Evolutionary conservation across 53 echinoderm and acorn worm species (phyloP), one percentile per base, ranked within the genome.

Genomic region (Patiria pectinifera): DNA sequence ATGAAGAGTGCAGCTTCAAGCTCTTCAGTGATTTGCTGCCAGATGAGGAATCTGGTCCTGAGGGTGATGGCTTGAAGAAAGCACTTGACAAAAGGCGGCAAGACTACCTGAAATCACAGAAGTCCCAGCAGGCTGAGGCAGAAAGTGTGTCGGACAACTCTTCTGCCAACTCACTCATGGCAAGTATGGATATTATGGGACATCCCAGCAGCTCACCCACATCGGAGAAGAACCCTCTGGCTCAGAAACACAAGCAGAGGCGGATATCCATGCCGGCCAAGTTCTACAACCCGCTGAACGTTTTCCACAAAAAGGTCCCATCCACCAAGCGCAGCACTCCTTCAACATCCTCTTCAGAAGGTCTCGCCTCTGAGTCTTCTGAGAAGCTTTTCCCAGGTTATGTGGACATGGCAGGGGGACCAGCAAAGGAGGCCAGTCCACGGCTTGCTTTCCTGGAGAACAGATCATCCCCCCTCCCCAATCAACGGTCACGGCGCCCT

Each of bases 281-380:
- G 71, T 91, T 92, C 58, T 87, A 92, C 85, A 92, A 76, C 23
- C 84, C 77, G 11, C 43, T 86, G 48, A 86, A 78, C 49, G 87
- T 87, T 61, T 87, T 87, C 87, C 77, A 77, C 87, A 87, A 87
- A 77, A 92, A 92, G 81, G 24, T 69, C 66, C 25, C 80, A 21
- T 16, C 69, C 11, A 44, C 62, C 76, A 86, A 80, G 47, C 86
- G 70, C 49, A 21, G 44, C 78, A 93, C 94, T 0, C 92, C 95
- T 43, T 97, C 97, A 4, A 95, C 97, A 0, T 97, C 97, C 3
- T 93, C 94, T 11, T 97, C 97, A 1, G 96, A 96, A 58, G 94
- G 82, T 16, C 94, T 91, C 48, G 93, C 96, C 49, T 92, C 96
- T 3, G 91, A 93, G 63, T 95, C 97, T 11, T 92, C 95, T 6